Base-by-base conservation (phyloP, 2,888 invertebrate species). In the Hirtodrosophila alboralis region DNA sequence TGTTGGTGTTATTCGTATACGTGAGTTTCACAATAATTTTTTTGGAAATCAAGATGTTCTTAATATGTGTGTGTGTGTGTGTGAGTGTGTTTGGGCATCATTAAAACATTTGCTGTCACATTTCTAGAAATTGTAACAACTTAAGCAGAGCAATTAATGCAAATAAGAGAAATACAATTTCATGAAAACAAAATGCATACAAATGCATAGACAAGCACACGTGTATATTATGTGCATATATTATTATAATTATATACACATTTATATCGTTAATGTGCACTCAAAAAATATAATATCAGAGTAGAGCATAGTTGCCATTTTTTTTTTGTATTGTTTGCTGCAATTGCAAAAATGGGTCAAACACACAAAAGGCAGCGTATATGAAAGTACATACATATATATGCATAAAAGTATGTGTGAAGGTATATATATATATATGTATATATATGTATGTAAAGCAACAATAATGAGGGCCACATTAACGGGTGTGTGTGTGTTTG, bases 261-360 rank as follows among this genome's bases (percentile, higher is more conserved):
- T n/a, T n/a, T n/a, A n/a, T n/a, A n/a, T n/a, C n/a, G n/a, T 36
- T 57, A 49, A 23, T 44, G 14, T 44, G 44, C 40, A 21, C 30
- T 57, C 16, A 31, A 40, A 45, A 57, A n/a, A n/a, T n/a, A 41
- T 36, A 18, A 40, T 49, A 58, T 59, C 33, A 31, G 34, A 23
- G 28, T 51, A 10, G 27, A 43, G 36, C 30, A 47, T 18, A 44
- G 5, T 57, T 61, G 57, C 47, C 34, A 43, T 34, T 62, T 49
- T 38, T 21, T 34, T 62, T 49, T 38, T 21, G 13, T 9, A 8
- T n/a, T 12, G 3, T 30, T 16, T 23, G 33, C 41, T 49, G 62
- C 49, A 48, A 62, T 43, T 37, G 33, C 33, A 30, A 65, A 62
- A 74, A 75, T 74, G 68, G 74, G 74, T 75, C 75, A 75, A 71